phyloP scores from a whole-genome alignment of 2,888 invertebrate genomes.

The Drosophila peninsularis region DNA sequence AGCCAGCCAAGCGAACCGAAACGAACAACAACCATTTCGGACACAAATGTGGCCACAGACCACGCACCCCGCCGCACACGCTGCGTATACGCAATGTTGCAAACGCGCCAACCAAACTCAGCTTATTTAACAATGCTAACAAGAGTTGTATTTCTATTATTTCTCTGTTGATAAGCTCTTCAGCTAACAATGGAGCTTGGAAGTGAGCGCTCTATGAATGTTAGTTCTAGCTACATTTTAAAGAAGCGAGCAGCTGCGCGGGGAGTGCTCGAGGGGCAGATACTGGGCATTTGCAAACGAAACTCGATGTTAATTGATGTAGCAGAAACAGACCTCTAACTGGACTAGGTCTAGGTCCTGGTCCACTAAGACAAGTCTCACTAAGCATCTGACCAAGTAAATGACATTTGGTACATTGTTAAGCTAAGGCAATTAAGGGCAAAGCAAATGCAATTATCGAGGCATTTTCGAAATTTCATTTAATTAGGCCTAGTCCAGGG shows the following conservation, averaged over 20 bases:
- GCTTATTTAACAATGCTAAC: constrained; percentile 4
- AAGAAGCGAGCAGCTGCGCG: neutral
- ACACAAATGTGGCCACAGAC: constrained; percentile 14
- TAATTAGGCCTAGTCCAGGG: constrained; percentile 7
- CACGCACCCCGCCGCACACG: neutral
- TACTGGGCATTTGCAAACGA: neutral
- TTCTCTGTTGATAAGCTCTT: constrained; percentile 1
- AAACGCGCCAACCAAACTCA: neutral
- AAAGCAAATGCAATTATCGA: neutral
- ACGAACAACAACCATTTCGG: neutral
- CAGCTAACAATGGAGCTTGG: constrained; percentile 3
- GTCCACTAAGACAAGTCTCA: no score
- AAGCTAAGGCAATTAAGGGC: neutral
- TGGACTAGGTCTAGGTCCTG: no score
- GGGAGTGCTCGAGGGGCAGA: neutral
- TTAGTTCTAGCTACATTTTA: neutral
- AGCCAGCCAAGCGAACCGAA: neutral
- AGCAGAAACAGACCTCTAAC: no score
- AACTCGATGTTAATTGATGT: no score
- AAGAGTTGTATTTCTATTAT: neutral
- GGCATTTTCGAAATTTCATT: neutral
- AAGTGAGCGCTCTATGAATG: neutral
- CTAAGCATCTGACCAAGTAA: neutral
- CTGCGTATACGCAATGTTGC: constrained; percentile 39
- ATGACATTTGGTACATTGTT: neutral